Evolutionary conservation across 2,797 vertebrate species (phyloP).

Genomic region (Novumbra hubbsi): DNA sequence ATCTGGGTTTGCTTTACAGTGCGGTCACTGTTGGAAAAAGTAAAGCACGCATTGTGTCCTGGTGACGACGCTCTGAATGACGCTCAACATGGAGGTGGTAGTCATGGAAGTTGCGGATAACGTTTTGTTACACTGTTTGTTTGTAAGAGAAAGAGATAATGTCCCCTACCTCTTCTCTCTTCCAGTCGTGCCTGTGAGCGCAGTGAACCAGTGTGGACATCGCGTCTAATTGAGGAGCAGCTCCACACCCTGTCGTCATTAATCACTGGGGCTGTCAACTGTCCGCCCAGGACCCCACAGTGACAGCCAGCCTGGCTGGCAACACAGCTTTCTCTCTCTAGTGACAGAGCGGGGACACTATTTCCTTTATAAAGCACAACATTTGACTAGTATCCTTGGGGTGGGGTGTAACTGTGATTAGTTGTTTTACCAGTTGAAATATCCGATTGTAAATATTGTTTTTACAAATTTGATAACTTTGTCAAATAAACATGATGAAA

Average conservation of each 20-base stretch:
- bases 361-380: not conserved
- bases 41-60: slow-evolving; percentile 66
- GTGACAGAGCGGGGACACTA: not conserved
- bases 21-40: slow-evolving; percentile 67
- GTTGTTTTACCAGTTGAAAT: slow-evolving; percentile 26
- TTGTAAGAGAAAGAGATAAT: slow-evolving; percentile 9
- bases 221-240: slow-evolving; percentile 80
- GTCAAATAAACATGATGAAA: no score
- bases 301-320: slow-evolving; percentile 43
- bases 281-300: slow-evolving; percentile 73
- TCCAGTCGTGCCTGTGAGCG: slow-evolving; percentile 66
- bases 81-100: slow-evolving; percentile 68
- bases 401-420: no score
- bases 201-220: slow-evolving; percentile 57
- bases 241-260: slow-evolving; percentile 82
- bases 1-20: slow-evolving; percentile 72
- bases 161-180: slow-evolving; percentile 28
- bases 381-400: not conserved
- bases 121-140: slow-evolving; percentile 61
- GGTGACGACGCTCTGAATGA: slow-evolving; percentile 47
- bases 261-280: slow-evolving; percentile 78
- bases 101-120: slow-evolving; percentile 71
- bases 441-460: no score
- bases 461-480: no score
- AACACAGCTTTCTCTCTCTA: slow-evolving; percentile 28